Conservation (phyloP, 2,113 vertebrate genomes). For the Xenopus tropicalis region UCB_Xtro_10.0 CM004444.2:81067501-81068000, state of each 20-base stretch:
- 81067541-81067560: no score
- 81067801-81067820: neutral
- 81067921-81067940: no score
- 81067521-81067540: no score
- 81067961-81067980: no score
- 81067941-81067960: no score
- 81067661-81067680: conserved; percentile 94
- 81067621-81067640: conserved; percentile 92
- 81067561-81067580: no score
- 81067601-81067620: conserved; percentile 93
- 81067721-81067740: conserved; percentile 96
- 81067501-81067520: no score
- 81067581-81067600: conserved; percentile 76
- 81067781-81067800: neutral
- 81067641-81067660: conserved; percentile 91
- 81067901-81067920: no score
- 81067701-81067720: conserved; percentile 95
- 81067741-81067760: conserved; percentile 92
- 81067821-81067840: neutral
- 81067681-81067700: conserved; percentile 92
- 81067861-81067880: no score
- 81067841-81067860: no score
- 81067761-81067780: conserved; percentile 79
- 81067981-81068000: no score
- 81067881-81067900: no score